Conservation (phyloP, 2,113 vertebrate genomes). For the Pipa parva region DNA sequence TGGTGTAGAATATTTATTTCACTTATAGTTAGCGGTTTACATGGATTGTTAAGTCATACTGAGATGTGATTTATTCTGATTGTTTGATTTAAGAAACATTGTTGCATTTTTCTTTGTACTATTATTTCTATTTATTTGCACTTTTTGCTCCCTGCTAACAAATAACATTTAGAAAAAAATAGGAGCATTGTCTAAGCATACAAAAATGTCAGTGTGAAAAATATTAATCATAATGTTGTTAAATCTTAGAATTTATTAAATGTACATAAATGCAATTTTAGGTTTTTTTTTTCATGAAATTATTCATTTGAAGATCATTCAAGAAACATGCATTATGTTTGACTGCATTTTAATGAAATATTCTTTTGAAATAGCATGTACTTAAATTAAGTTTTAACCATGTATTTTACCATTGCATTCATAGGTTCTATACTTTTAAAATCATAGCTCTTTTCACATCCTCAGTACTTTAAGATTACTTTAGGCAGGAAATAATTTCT, state of each 20-base stretch:
- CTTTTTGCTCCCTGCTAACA: conserved; percentile 31
- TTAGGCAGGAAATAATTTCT: conserved; percentile 44
- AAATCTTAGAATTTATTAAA: background rate
- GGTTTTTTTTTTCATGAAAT: background rate
- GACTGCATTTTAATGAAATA: background rate
- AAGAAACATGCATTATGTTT: background rate
- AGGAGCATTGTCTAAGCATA: conserved; percentile 19
- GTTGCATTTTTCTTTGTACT: conserved; percentile 23
- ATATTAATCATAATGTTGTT: conserved; percentile 4
- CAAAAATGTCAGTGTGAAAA: conserved; percentile 24
- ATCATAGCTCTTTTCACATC: conserved; percentile 5
- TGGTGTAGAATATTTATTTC: background rate
- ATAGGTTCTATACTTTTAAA: conserved; percentile 14
- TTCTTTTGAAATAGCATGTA: background rate
- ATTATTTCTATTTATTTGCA: conserved; percentile 36
- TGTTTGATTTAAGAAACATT: conserved; percentile 30
- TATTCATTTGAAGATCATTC: background rate
- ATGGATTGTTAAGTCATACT: background rate
- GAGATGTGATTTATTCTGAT: conserved; percentile 36
- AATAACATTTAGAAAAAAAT: conserved; percentile 17
- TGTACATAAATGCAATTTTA: background rate
- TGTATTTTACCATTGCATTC: background rate
- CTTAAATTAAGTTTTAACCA: conserved; percentile 1
- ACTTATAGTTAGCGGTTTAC: background rate
- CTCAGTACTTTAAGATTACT: conserved; percentile 41